Evolutionary conservation across 2,888 invertebrate genomes (phyloP).

Genomic region (Idaea biselata): DNA sequence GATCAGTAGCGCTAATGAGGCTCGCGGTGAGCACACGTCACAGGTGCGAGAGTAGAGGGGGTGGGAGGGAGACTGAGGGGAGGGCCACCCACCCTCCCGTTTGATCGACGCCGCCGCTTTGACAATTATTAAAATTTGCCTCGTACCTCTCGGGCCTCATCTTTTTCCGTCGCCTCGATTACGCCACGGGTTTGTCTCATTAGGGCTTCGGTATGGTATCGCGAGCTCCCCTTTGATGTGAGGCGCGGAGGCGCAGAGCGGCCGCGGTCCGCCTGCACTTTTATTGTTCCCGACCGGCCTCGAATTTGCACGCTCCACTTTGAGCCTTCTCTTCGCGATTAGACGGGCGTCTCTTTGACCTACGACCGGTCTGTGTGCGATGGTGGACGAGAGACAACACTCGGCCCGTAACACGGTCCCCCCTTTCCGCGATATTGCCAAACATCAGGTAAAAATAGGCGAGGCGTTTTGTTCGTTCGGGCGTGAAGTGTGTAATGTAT

Average conservation of each 20-base stretch:
- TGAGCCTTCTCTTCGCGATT: conserved; percentile 72
- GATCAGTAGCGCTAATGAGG: conserved; percentile 78
- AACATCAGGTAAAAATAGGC: conserved; percentile 11
- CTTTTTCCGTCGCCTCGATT: conserved; percentile 80
- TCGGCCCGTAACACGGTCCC: conserved; percentile 11
- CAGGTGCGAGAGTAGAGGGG: conserved; percentile 50
- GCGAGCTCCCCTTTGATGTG: conserved; percentile 74
- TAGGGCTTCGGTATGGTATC: conserved; percentile 80
- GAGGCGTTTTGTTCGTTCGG: conserved; percentile 16
- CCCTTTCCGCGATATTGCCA: conserved; percentile 2
- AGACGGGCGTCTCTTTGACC: conserved; percentile 56
- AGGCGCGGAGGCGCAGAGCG: conserved; percentile 54
- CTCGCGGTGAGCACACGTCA: conserved; percentile 74
- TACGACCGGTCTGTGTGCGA: conserved; percentile 38
- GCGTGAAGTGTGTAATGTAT: conserved; percentile 22
- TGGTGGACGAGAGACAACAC: conserved; percentile 10
- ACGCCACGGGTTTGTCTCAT: conserved; percentile 81
- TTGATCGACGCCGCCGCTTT: conserved; percentile 81
- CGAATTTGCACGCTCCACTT: conserved; percentile 77
- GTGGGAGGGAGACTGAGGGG: conserved; percentile 30
- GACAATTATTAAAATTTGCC: conserved; percentile 82
- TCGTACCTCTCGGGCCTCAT: conserved; percentile 79
- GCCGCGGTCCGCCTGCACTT: conserved; percentile 76
- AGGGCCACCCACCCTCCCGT: conserved; percentile 40
- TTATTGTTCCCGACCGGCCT: conserved; percentile 71